Evolutionary conservation across 64 coral and sea anemone species (phyloP), one percentile per base, ranked within the genome.

Genomic region (Hydrozoanthus tunicans): DNA sequence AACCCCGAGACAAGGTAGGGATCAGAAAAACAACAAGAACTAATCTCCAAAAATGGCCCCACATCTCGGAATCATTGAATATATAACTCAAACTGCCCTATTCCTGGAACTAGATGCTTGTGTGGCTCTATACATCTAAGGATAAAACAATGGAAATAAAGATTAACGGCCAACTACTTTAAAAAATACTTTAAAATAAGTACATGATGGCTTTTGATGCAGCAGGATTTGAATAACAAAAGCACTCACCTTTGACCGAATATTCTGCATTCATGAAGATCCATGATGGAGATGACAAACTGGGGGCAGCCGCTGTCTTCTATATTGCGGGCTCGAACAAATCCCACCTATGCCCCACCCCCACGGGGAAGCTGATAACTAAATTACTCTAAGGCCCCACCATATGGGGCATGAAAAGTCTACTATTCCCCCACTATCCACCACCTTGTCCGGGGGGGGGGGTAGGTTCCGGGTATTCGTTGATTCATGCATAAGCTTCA

Each of bases 331-430:
- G 65, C 65, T 68, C 65, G 65, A 68, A 68, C 65, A 68, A 68
- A 68, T 68, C 65, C 65, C 65, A 68, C 65, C 65, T 68, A 68
- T 68, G 65, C 65, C 65, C 65, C 65, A 68, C 65, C 65, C 65
- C 65, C 65, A 68, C 13, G 65, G 65, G 65, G 65, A 68, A 4
- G 13, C 65, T 68, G 4, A 68, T 14, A 68, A 11, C 12, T 68
- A 68, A 68, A 68, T 68, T 68, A 68, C 65, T 68, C 65, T 68
- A 68, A 68, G 7, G 65, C 64, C 12, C 64, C 64, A 67, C 64
- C 64, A 67, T 67, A 67, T 67, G 64, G 64, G 12, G 65, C 65
- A 68, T 68, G 65, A 68, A n/a, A 15, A 68, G 14, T 68, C 65
- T 68, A 68, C 64, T 67, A 67, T 67, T 67, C 20, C 20, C 20